Evolutionary conservation across 2,797 vertebrate species (phyloP), one percentile per base, ranked within the genome.

Genomic region (Hippoglossus hippoglossus): DNA sequence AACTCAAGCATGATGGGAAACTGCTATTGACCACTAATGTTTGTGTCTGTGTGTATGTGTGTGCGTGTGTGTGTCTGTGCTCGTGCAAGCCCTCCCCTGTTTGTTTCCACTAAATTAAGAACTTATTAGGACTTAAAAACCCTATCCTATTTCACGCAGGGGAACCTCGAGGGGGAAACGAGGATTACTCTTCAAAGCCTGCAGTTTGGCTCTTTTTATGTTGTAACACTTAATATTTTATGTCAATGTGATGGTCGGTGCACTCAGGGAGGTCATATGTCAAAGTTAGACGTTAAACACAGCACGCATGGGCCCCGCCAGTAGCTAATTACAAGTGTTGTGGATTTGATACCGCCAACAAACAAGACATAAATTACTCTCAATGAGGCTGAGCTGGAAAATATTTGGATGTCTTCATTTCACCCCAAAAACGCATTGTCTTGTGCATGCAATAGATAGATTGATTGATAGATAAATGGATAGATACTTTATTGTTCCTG

Each of bases 41-140:
- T 60, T 63, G 67, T 57, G 69, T 52, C 34, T 46, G 57, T 59
- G 19, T 63, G 67, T 73, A n/a, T 74, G 3, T 46, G 61, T 15
- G 71, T 50, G 50, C 4, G 21, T 68, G 68, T 19, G 68, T 80
- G 59, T 76, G 50, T 51, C 60, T 63, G 67, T 57, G 59, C 65
- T 50, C 36, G 64, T 63, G 67, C 54, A 61, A 52, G 51, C 3
- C 19, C 68, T 66, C 16, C 65, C 50, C 65, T 2, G 73, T 69
- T 69, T 81, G 71, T 90, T 81, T 84, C 86, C 76, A 86, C 85
- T 90, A 89, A 90, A 90, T 92, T 89, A 87, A 86, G 84, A 86
- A 90, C 76, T 89, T 92, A 92, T 92, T 92, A 86, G 84, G 81
- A 88, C 84, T 91, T 90, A 85, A 88, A 88, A 88, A 81, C 53